Evolutionary conservation across 1,140 invertebrate species (phyloP).

Genomic region (Portunus trituberculatus): DNA sequence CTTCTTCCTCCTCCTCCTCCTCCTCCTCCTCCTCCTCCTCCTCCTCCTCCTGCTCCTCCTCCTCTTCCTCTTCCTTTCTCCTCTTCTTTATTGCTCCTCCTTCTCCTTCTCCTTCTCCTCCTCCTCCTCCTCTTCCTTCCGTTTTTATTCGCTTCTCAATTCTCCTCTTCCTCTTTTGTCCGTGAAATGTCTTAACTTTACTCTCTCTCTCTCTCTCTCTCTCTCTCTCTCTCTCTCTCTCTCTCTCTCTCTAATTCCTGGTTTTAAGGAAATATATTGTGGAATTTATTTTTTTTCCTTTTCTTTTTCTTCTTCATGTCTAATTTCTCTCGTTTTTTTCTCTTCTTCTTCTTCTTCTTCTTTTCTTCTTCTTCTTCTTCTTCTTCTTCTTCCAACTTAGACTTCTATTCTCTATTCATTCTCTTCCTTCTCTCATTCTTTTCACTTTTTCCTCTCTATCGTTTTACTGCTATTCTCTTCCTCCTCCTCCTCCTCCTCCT

Average conservation of each 20-base stretch:
- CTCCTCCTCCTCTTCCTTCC: neutral
- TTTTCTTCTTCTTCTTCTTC: neutral
- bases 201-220: neutral
- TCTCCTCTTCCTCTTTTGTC: neutral
- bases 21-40: neutral
- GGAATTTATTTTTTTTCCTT: neutral
- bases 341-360: neutral
- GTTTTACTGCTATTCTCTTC: neutral
- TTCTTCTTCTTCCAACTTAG: neutral
- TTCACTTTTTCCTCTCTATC: neutral
- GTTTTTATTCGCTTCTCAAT: neutral
- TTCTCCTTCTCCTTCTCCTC: neutral
- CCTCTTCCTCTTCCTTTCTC: neutral
- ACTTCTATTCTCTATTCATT: neutral
- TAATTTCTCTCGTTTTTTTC: neutral
- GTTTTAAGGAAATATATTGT: too few relatives aligned
- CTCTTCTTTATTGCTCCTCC: neutral
- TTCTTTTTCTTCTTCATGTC: neutral
- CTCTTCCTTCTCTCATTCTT: neutral
- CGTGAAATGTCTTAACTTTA: neutral
- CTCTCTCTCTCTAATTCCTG: neutral
- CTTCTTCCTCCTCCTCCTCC: neutral
- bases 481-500: neutral
- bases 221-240: constrained; percentile 17
- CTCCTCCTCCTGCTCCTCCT: neutral